Base-by-base conservation (phyloP, 2,797 vertebrate species). In the Poeciliopsis paucimaculata region DNA sequence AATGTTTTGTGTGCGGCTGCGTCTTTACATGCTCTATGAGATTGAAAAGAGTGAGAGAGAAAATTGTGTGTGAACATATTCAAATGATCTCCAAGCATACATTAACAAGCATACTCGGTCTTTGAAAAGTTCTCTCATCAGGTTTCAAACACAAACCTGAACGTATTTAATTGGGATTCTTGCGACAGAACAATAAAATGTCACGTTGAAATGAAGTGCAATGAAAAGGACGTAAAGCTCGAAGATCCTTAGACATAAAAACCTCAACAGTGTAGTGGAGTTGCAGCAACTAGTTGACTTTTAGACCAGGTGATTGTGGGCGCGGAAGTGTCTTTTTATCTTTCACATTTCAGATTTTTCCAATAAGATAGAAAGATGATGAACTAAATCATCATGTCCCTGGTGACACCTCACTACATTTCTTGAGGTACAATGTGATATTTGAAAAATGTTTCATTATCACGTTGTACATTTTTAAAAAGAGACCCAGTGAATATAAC, bases 21-120 rank as follows among this genome's bases (percentile, higher is more conserved):
- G 57, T 88, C 81, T 84, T 80, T 78, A 82, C 76, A 76, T 79
- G 78, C 5, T 66, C 60, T 31, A 57, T 57, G 66, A 31, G 23
- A 39, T 18, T 73, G 0, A 23, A 83, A 83, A 80, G 45, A 66
- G 31, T 34, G 34, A 45, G 49, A 72, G 73, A 75, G 75, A 78
- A 73, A 80, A 76, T 55, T 74, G 70, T 64, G 64, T 57, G 66
- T 16, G 4, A 49, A 39, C 62, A 75, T 62, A 86, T 90, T 81
- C 62, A 72, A 0, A 60, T 76, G 79, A 23, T 20, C 49, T 51
- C 49, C 20, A 2, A 51, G 49, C 49, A 20, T 49, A 20, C 6
- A 20, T 49, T 20, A 49, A 18, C 18, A 49, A 49, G 18, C 18
- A 9, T 20, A 8, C 18, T 51, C 6, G 3, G 49, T 8, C 18